Percentiles rank a stretch among this genome's conserved stretches.
Conservation (phyloP, 2,113 vertebrate genomes). For the Psammodynastes pulverulentus region DNA sequence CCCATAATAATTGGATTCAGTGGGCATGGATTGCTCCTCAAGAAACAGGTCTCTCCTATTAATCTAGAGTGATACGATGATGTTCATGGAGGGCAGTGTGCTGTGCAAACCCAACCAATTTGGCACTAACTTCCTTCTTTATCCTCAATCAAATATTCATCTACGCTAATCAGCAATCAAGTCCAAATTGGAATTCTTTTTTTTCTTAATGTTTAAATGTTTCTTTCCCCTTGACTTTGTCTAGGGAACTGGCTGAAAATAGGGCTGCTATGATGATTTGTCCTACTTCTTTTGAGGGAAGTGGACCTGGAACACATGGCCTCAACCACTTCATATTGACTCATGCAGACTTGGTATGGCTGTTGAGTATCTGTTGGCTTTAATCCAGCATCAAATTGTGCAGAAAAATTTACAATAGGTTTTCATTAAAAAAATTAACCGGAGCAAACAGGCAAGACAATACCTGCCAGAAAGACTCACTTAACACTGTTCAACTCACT, state of each 20-base stretch:
- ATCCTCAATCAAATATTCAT: not conserved
- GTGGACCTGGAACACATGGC: not conserved
- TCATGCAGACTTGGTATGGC: not conserved
- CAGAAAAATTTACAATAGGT: not conserved
- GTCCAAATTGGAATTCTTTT: not conserved
- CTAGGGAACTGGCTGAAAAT: not conserved
- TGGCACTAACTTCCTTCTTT: not conserved
- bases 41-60: not conserved
- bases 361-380: not conserved
- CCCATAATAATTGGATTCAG: not conserved
- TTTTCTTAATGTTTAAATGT: not conserved
- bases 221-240: not conserved
- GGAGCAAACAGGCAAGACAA: not conserved
- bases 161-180: not conserved
- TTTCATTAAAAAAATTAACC: not conserved
- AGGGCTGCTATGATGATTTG: not conserved
- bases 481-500: not conserved
- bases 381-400: not conserved
- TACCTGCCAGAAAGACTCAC: not conserved
- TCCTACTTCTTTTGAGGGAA: not conserved
- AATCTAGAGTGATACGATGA: not conserved
- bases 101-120: not conserved
- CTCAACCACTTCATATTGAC: not conserved
- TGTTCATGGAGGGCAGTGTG: not conserved
- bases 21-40: not conserved